These are phyloP conservation scores for Onthophagus sagittarius DNA, from an alignment of 2,888 invertebrate species.

Conservation along the genomic window DNA sequence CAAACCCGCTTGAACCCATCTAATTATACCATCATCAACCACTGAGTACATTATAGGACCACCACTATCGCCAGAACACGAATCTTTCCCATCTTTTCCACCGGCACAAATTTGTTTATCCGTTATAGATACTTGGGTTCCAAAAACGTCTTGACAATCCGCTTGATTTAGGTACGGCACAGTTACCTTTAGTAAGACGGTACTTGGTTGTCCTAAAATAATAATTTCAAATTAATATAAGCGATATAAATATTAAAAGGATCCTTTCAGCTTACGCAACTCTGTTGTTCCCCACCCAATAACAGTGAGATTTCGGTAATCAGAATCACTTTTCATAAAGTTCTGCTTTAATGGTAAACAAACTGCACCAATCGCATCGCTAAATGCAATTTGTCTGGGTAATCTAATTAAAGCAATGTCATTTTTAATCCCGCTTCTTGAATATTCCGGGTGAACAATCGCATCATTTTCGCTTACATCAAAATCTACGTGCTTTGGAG, in stretches of 20 bases:
- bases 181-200: conserved; percentile 9
- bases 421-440: conserved; percentile 37
- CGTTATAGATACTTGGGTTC: not conserved
- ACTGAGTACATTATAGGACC: conserved; percentile 65
- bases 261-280: conserved; percentile 8
- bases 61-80: conserved; percentile 53
- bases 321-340: not conserved
- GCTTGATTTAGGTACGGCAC: conserved; percentile 1
- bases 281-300: conserved; percentile 20
- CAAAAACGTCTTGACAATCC: not conserved
- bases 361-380: conserved; percentile 26
- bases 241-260: not conserved
- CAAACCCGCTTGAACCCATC: conserved; percentile 43
- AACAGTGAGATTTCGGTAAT: conserved; percentile 12
- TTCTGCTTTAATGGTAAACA: conserved; percentile 5
- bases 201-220: conserved; percentile 8
- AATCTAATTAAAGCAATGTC: conserved; percentile 47
- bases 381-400: conserved; percentile 32
- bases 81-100: conserved; percentile 61
- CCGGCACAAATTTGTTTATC: conserved; percentile 64
- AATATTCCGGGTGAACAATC: conserved; percentile 41
- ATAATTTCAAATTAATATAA: not conserved
- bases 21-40: conserved; percentile 31
- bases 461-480: conserved; percentile 47
- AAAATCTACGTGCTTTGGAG: conserved; percentile 52